Evolutionary conservation across 1,140 invertebrate species (phyloP).

Genomic region (Pinna nobilis): DNA sequence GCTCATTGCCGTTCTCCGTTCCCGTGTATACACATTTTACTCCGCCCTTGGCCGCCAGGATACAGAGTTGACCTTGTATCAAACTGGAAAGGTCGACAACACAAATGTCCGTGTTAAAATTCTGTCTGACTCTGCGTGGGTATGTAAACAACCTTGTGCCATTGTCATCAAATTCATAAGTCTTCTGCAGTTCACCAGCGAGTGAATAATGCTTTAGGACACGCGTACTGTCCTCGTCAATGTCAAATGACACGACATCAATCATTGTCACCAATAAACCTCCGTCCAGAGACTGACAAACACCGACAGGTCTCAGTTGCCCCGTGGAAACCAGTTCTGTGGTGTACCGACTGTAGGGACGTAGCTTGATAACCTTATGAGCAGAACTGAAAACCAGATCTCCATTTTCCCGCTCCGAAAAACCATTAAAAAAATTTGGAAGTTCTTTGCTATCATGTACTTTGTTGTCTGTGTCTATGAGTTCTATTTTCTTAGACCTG

Average conservation of each 20-base stretch:
- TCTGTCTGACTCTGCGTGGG: background rate
- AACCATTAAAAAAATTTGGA: slow-evolving; percentile 2
- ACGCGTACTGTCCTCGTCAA: background rate
- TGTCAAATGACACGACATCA: background rate
- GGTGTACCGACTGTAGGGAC: background rate
- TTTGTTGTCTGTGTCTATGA: background rate
- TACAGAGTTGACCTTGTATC: background rate
- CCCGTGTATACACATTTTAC: slow-evolving; percentile 8
- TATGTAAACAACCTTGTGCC: slow-evolving; percentile 7
- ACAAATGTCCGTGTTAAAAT: slow-evolving; percentile 13
- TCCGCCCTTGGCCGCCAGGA: background rate
- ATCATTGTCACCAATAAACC: background rate
- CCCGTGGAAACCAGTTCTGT: background rate
- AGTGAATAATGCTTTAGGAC: background rate
- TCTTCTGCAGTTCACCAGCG: background rate
- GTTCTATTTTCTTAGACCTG: background rate
- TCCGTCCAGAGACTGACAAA: background rate
- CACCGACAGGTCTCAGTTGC: background rate
- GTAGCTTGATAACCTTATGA: background rate
- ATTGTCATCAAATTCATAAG: slow-evolving; percentile 9
- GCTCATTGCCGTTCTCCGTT: background rate
- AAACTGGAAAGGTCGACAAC: slow-evolving; percentile 1
- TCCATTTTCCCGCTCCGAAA: background rate
- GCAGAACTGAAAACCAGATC: slow-evolving; percentile 3
- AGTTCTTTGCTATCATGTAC: background rate